Evolutionary conservation across 2,797 vertebrate species (phyloP), one percentile per base, ranked within the genome.

Genomic region (Hozukius guyotensis): DNA sequence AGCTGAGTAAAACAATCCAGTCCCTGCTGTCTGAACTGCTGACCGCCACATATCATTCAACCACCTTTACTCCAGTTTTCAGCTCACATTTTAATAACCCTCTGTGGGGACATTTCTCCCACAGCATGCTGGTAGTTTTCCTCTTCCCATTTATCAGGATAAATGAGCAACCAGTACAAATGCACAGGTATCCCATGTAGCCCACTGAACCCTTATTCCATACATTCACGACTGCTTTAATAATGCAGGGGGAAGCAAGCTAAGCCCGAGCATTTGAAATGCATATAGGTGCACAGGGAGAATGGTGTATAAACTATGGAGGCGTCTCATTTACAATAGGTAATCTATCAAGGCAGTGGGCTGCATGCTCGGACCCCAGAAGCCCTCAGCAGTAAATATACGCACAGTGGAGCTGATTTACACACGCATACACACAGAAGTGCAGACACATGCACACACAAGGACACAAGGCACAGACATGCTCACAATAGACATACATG

Each of bases 351-450:
- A 87, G 83, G 84, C 84, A 87, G 74, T 49, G 73, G 72, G 78
- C 80, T 77, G 76, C 72, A 32, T 68, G 83, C 79, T 42, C 67
- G 86, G 84, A 89, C 88, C 82, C 81, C 60, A 22, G 77, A 71
- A 93, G 83, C 86, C 88, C 80, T 81, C 64, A 78, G 87, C 88
- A 84, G 85, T 93, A 92, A 93, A 91, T 88, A 89, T 68, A 83
- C 29, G 6, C 34, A 62, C 79, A 46, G 52, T 14, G 24, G 36
- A 76, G 67, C 68, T 88, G 87, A 92, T 93, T 91, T 92, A 90
- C 81, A 78, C 82, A 84, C 65, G 73, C 55, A 74, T 57, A 49
- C 18, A 63, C 77, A 79, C 75, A 87, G 69, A 83, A 55, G 72
- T 70, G 69, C 70, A 81, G 66, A 78, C 82, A 82, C 69, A 61